Evolutionary conservation across 2,113 vertebrate genomes (phyloP).

Genomic region (Chaetops frenatus): DNA sequence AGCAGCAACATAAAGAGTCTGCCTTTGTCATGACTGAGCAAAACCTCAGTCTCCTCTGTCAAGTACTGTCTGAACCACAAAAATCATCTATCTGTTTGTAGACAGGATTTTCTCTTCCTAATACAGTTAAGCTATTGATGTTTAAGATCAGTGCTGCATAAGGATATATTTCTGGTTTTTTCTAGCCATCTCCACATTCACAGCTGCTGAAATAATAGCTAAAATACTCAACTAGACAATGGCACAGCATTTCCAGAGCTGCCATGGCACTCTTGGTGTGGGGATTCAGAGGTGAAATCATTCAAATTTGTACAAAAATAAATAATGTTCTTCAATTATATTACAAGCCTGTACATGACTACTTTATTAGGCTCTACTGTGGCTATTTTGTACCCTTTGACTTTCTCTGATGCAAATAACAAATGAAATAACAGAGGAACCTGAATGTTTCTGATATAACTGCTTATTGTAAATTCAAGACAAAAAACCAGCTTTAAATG

Average conservation of each 20-base stretch:
- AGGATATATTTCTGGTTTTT: not conserved
- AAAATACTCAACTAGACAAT: not conserved
- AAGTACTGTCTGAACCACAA: slow-evolving; percentile 1
- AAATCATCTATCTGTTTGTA: not conserved
- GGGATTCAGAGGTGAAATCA: not conserved
- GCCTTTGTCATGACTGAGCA: not conserved
- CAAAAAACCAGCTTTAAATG: not conserved
- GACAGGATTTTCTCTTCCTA: not conserved
- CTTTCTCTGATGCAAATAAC: not conserved
- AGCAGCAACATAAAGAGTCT: not conserved
- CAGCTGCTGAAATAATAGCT: not conserved
- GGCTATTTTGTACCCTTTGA: not conserved
- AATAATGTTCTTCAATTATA: not conserved
- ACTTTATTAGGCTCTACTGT: not conserved
- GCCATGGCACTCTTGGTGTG: not conserved
- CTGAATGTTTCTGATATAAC: not conserved
- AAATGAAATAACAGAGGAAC: not conserved
- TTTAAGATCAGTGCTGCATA: not conserved
- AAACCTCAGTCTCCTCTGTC: slow-evolving; percentile 2
- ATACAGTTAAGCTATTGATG: not conserved
- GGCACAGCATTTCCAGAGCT: not conserved
- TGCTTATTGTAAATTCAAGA: not conserved
- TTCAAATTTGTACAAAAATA: not conserved
- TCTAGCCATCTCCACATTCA: not conserved
- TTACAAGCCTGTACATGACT: not conserved